phyloP scores from a whole-genome alignment of 2,113 vertebrate species.

The Capra hircus region DNA sequence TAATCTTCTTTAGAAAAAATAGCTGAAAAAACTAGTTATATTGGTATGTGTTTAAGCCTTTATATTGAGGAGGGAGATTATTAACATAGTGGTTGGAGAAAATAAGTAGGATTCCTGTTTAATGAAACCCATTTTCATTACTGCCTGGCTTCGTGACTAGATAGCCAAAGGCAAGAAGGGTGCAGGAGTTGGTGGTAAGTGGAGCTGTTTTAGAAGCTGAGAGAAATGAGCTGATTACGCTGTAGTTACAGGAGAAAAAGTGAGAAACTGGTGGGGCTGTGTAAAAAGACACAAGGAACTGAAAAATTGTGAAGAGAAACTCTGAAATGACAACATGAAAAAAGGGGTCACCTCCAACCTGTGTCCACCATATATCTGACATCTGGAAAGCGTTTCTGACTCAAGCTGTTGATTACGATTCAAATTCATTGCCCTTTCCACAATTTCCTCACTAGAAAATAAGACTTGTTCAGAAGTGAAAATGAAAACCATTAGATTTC shows the following conservation, averaged over 20 bases:
- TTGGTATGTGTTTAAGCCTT: constrained; percentile 82
- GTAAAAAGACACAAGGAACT: neutral
- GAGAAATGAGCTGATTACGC: constrained; percentile 1
- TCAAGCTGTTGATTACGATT: neutral
- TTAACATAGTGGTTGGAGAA: constrained; percentile 78
- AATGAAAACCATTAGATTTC: neutral
- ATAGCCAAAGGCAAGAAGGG: constrained; percentile 45
- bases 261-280: neutral
- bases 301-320: neutral
- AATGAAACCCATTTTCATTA: constrained; percentile 64
- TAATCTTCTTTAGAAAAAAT: constrained; percentile 76
- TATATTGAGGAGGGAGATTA: constrained; percentile 78
- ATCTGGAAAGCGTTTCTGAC: neutral
- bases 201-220: neutral
- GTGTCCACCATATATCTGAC: neutral
- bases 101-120: constrained; percentile 79
- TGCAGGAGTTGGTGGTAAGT: neutral
- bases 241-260: neutral
- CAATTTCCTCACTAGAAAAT: constrained; percentile 11
- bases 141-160: constrained; percentile 4
- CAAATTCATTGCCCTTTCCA: neutral
- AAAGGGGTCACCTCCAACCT: neutral
- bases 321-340: neutral
- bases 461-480: neutral
- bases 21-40: constrained; percentile 68